These are phyloP conservation scores for Catamblyrhynchus diadema DNA, from an alignment of 2,797 vertebrate species.

Conservation along the genomic window DNA sequence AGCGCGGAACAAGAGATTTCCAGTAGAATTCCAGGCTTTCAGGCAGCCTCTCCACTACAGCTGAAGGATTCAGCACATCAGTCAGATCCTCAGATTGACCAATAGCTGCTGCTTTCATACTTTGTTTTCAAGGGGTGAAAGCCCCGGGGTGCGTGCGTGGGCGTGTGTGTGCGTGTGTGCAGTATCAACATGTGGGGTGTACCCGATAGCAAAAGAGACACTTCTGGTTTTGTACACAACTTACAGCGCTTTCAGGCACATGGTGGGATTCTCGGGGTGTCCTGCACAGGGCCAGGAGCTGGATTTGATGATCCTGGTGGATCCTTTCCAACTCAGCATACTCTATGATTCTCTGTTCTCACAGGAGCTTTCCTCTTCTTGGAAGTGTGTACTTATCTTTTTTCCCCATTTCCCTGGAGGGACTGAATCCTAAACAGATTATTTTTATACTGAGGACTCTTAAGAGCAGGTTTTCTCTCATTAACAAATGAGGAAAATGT, in stretches of 20 bases:
- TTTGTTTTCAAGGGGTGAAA: slow-evolving; percentile 75
- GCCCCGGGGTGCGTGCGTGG: neutral
- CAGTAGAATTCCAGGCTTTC: slow-evolving; percentile 76
- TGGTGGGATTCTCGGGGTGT: neutral
- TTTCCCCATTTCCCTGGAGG: slow-evolving; percentile 1
- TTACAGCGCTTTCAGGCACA: slow-evolving; percentile 3
- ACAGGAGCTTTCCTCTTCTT: slow-evolving; percentile 72
- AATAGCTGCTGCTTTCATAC: slow-evolving; percentile 93
- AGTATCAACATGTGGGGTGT: slow-evolving; percentile 68
- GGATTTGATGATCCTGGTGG: neutral
- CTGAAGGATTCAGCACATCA: slow-evolving; percentile 83
- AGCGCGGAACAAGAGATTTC: slow-evolving; percentile 34
- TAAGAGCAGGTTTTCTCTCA: slow-evolving; percentile 51
- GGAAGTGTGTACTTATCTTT: slow-evolving; percentile 60
- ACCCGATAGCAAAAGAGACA: slow-evolving; percentile 56
- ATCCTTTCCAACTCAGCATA: neutral
- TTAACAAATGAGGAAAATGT: slow-evolving; percentile 33
- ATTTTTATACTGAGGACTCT: slow-evolving; percentile 55
- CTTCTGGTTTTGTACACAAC: slow-evolving; percentile 80
- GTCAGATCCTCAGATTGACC: slow-evolving; percentile 90
- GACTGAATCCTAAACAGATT: slow-evolving; percentile 29
- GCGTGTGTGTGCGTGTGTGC: neutral
- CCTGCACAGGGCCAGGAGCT: neutral
- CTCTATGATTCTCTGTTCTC: slow-evolving; percentile 70
- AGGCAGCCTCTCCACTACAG: slow-evolving; percentile 56